Evolutionary conservation across 2,113 vertebrate species (phyloP).

Genomic region (Apteryx owenii): DNA sequence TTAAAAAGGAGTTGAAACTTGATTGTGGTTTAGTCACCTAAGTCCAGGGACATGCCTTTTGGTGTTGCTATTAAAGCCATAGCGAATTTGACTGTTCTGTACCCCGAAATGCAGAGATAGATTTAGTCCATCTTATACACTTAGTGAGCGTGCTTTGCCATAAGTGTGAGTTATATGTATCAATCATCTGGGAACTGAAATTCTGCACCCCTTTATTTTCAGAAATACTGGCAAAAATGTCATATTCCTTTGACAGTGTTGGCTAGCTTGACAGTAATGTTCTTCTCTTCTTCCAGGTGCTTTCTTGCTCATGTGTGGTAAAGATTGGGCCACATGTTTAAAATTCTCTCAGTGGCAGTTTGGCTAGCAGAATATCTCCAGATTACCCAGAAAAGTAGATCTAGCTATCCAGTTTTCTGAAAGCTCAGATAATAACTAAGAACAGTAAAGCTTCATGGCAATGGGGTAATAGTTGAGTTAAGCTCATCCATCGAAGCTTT

Average conservation of each 20-base stretch:
- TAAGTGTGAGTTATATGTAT: neutral
- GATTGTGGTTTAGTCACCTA: neutral
- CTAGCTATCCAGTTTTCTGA: neutral
- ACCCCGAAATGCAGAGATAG: neutral
- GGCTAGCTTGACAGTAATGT: neutral
- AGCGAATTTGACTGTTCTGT: neutral
- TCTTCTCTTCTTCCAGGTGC: neutral
- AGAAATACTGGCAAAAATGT: neutral
- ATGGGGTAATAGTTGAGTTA: neutral
- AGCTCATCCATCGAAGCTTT: neutral
- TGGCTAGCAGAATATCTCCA: neutral
- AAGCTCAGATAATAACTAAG: neutral
- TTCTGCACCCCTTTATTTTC: neutral
- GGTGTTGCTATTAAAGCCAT: neutral
- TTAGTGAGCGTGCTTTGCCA: fast-evolving
- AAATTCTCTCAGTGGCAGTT: neutral
- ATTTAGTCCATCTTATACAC: neutral
- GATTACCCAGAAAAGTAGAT: too few species aligned
- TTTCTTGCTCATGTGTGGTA: neutral
- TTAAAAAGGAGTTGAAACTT: neutral
- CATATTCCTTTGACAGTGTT: neutral
- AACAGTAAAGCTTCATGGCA: neutral
- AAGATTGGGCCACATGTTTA: neutral
- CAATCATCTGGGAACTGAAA: neutral
- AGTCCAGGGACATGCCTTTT: neutral